Base-by-base conservation (phyloP, 2,797 vertebrate genomes). In the Ptychobarbus kaznakovi region DNA sequence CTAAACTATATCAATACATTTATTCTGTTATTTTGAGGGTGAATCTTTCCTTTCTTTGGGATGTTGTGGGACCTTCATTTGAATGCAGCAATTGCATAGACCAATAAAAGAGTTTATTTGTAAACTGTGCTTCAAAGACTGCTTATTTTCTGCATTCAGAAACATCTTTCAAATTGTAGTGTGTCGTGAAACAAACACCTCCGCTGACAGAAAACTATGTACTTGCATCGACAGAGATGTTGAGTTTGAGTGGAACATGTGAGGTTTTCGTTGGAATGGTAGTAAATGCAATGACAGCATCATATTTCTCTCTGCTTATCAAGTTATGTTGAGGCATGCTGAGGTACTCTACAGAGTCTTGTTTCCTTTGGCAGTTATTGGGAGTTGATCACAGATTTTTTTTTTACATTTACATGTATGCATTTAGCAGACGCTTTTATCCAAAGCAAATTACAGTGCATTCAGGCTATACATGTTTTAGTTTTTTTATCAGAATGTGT, bases 61-160 rank as follows among this genome's bases (percentile, higher is more conserved):
- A 61, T 69, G 4, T 72, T 28, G 51, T 58, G 66, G 61, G 28
- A 72, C 40, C 28, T 49, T 65, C 28, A 25, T 44, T 51, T 84
- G 20, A 85, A 80, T 73, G 40, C 49, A 85, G 22, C 42, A 58
- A 38, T 61, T 70, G 49, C 51, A 72, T 49, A 79, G 49, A 84
- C 49, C 75, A 85, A 85, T 85, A 85, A 85, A 85, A 70, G 28
- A 58, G 56, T 61, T 63, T 63, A 49, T 85, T 80, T 85, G 75
- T 85, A 70, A 80, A 6, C 22, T 13, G 35, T 7, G 46, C 28
- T 68, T 84, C 22, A n/a, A 66, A 42, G 25, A 69, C 44, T 53
- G 3, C 22, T 66, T 74, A 56, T 63, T 28, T 25, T 63, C n/a
- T 6, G 4, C 11, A 53, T 18, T 53, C 51, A 20, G 18, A 53